phyloP scores from a whole-genome alignment of 2,888 invertebrate genomes.

The Pammene aurita region DNA sequence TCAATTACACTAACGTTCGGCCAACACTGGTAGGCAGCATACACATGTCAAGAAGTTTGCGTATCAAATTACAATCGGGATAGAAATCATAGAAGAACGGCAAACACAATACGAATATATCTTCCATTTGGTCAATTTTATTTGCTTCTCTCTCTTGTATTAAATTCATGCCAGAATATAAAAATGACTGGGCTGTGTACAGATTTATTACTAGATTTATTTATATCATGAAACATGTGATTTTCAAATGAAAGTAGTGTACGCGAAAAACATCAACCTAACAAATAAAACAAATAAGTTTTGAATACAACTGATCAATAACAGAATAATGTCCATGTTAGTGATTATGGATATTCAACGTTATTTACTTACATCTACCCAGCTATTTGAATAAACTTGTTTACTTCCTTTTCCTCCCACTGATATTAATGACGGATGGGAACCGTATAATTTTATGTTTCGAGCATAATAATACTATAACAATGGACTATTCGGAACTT shows the following conservation, averaged over 20 bases:
- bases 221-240: not conserved
- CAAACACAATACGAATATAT: too few relatives aligned
- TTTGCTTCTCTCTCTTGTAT: too few relatives aligned
- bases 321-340: slow-evolving; percentile 12
- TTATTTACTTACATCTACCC: slow-evolving; percentile 20
- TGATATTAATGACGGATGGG: slow-evolving; percentile 26
- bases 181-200: too few relatives aligned
- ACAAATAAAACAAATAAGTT: not conserved
- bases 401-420: slow-evolving; percentile 39
- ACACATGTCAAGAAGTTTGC: too few relatives aligned
- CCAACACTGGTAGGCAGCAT: too few relatives aligned
- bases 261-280: not conserved
- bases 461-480: slow-evolving; percentile 30
- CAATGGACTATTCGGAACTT: slow-evolving; percentile 26
- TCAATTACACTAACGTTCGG: too few relatives aligned
- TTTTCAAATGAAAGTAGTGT: not conserved
- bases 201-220: too few relatives aligned
- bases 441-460: slow-evolving; percentile 33
- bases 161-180: too few relatives aligned
- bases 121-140: too few relatives aligned
- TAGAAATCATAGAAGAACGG: too few relatives aligned
- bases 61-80: too few relatives aligned
- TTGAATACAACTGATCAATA: not conserved
- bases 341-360: slow-evolving; percentile 23
- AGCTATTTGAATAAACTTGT: slow-evolving; percentile 37